Evolutionary conservation across 2,888 invertebrate genomes (phyloP).

Genomic region (Sturmia bella): DNA sequence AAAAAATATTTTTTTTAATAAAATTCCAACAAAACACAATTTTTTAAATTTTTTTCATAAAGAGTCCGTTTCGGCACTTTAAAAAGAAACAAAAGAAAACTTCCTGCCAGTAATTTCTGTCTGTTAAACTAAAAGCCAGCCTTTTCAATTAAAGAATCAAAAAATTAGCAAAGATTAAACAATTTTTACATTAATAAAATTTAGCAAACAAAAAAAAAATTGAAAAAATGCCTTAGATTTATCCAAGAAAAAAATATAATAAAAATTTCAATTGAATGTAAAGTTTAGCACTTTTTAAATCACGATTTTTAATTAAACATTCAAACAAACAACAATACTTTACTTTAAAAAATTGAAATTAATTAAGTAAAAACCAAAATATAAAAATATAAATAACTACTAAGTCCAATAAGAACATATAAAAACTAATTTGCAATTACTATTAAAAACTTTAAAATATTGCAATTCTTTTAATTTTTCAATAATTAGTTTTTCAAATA

Average conservation of each 20-base stretch:
- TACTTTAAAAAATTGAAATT: slow-evolving; percentile 26
- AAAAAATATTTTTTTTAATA: too few species aligned
- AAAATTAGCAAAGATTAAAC: background rate
- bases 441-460: slow-evolving; percentile 37
- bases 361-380: background rate
- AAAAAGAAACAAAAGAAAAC: slow-evolving; percentile 48
- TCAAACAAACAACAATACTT: slow-evolving; percentile 23
- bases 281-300: slow-evolving; percentile 36
- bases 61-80: slow-evolving; percentile 21
- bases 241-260: slow-evolving; percentile 12
- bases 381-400: background rate
- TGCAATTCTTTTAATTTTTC: slow-evolving; percentile 36
- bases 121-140: slow-evolving; percentile 23
- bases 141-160: slow-evolving; percentile 20
- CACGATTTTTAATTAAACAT: slow-evolving; percentile 10
- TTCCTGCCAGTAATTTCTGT: slow-evolving; percentile 59
- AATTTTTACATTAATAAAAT: background rate
- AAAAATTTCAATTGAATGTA: slow-evolving; percentile 12
- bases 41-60: background rate
- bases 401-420: background rate
- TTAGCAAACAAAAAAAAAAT: slow-evolving; percentile 29
- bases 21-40: too few species aligned
- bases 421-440: slow-evolving; percentile 25
- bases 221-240: slow-evolving; percentile 15
- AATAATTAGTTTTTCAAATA: slow-evolving; percentile 44